Conservation (phyloP, 2,888 invertebrate species). For the Sipha maydis region DNA sequence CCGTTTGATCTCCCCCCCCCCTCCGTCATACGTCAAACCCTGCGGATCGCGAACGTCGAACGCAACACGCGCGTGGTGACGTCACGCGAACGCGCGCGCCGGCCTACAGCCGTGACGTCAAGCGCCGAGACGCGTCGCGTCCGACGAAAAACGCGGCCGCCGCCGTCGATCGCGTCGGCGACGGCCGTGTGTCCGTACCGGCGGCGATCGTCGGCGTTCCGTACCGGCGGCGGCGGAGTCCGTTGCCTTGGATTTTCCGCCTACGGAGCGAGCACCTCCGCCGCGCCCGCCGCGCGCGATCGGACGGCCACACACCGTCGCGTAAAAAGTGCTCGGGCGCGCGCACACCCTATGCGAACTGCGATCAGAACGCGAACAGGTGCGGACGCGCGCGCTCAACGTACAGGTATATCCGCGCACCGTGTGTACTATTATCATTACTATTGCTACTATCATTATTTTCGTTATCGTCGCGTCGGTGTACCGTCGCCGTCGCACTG, state of each 20-base stretch:
- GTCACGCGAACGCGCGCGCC: background rate
- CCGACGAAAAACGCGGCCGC: background rate
- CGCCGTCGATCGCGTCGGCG: background rate
- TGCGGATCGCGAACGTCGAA: no score
- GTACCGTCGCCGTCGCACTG: no score
- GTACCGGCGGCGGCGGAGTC: no score
- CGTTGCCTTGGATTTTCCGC: constrained; percentile 55
- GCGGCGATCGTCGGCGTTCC: background rate
- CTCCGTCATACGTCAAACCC: no score
- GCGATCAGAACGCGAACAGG: constrained; percentile 58
- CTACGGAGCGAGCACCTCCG: constrained; percentile 29
- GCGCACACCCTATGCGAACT: constrained; percentile 36
- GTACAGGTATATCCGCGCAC: no score
- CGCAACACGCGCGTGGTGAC: no score
- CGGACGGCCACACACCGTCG: background rate
- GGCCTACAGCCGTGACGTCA: constrained; percentile 17
- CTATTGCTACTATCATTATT: background rate
- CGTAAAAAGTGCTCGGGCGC: constrained; percentile 33
- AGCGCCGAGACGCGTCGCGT: background rate
- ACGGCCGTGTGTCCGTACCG: background rate
- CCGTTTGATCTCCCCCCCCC: no score
- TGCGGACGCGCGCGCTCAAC: constrained; percentile 36
- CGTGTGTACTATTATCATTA: background rate
- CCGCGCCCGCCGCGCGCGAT: background rate
- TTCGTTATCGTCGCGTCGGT: background rate